Evolutionary conservation across 2,888 invertebrate species (phyloP), one percentile per base, ranked within the genome.

Genomic region (Nomada ferruginata): DNA sequence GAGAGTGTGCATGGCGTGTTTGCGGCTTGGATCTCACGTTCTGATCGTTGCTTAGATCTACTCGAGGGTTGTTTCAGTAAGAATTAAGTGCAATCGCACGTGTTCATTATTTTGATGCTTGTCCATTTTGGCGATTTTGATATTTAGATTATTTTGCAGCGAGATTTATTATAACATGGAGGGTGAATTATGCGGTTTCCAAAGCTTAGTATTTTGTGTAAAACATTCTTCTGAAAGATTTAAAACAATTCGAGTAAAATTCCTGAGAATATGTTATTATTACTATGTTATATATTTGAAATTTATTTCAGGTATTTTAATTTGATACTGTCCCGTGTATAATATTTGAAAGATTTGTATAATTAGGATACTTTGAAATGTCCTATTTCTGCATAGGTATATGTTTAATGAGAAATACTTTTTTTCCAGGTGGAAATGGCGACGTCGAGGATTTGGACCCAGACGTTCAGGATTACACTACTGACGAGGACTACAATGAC

Each of bases 401-500:
- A 7, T 15, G 11, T 7, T 53, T 15, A 66, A 4, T 1, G 2
- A 10, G 7, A 36, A 50, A 60, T 10, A 5, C 47, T 55, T 36
- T 68, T 13, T 82, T 76, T 23, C 2, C 75, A 89, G 90, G 88
- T 68, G 88, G 87, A 52, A 85, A 87, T 44, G 80, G 80, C 13
- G 91, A 91, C 20, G 78, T 82, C 29, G 91, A 91, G 60, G 91
- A 90, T 44, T 75, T 87, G 57, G 91, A 92, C 60, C 85, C 91
- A n/a, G 91, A 87, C 47, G 88, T 91, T 18, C 91, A 91, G 68
- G 92, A 92, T 79, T 92, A 92, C 65, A 88, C 86, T 63, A 91
- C 90, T 23, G 91, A 92, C 44, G 89, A 92, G 66, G 91, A 92
- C 69, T 92, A 92, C 79, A 92, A 91, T 64, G 92, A 92, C 59